Evolutionary conservation across 2,797 vertebrate genomes (phyloP).

Genomic region (Acipenser oxyrinchus): DNA sequence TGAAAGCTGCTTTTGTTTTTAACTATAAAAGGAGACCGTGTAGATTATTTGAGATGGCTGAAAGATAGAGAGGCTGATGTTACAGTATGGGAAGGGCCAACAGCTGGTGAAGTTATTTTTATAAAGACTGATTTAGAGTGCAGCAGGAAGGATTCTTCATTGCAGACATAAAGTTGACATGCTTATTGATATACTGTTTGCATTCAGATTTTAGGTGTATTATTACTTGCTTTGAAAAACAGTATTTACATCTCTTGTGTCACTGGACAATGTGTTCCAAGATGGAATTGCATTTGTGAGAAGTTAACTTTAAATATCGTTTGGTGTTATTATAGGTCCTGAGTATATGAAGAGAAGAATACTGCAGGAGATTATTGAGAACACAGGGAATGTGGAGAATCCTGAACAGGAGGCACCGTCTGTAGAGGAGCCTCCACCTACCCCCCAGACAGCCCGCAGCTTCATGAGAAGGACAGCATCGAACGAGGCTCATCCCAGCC

Average conservation of each 20-base stretch:
- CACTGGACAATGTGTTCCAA: too few species aligned
- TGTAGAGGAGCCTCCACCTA: conserved; percentile 58
- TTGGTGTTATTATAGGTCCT: conserved; percentile 57
- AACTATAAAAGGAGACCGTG: too few species aligned
- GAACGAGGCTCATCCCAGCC: conserved; percentile 47
- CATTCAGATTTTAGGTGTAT: too few species aligned
- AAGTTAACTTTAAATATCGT: too few species aligned
- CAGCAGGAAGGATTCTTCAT: neutral
- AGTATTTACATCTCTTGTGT: too few species aligned
- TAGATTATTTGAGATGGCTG: too few species aligned
- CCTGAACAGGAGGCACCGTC: conserved; percentile 64
- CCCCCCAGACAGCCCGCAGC: conserved; percentile 74
- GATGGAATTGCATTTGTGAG: too few species aligned
- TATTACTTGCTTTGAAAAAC: too few species aligned
- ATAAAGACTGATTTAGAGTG: conserved; percentile 2
- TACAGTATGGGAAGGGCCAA: neutral
- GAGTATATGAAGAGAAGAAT: conserved; percentile 90
- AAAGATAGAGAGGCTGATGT: neutral
- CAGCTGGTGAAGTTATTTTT: neutral
- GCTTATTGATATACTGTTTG: too few species aligned
- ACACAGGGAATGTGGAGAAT: conserved; percentile 68
- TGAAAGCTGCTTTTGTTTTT: too few species aligned
- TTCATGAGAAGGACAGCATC: conserved; percentile 69
- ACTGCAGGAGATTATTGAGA: conserved; percentile 78
- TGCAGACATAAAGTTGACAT: neutral